Conservation (phyloP, 2,113 vertebrate species). For the Ploceus nigricollis region DNA sequence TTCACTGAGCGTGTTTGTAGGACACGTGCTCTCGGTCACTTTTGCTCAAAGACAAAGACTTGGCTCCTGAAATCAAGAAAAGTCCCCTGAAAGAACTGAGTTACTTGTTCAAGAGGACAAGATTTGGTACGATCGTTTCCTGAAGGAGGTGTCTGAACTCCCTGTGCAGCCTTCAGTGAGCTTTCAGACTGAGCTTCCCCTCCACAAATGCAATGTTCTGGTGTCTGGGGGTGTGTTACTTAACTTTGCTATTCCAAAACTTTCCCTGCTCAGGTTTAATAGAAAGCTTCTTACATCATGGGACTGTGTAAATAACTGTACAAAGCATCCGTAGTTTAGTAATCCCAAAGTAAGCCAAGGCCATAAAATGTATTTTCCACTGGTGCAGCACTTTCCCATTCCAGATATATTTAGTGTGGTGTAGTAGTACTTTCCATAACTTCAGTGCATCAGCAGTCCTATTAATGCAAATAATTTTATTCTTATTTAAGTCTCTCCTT, state of each 20-base stretch:
- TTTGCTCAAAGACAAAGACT: not conserved
- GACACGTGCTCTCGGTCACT: not conserved
- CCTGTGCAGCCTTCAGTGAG: not conserved
- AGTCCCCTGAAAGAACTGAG: not conserved
- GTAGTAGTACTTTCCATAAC: not conserved
- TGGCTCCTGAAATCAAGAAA: not conserved
- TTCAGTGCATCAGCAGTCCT: not conserved
- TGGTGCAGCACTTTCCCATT: not conserved
- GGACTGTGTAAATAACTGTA: not conserved
- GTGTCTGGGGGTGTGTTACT: not conserved
- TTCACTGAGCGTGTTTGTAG: not conserved
- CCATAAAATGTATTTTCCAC: not conserved
- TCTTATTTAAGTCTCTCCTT: not conserved
- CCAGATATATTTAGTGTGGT: not conserved
- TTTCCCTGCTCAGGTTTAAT: not conserved
- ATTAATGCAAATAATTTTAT: not conserved
- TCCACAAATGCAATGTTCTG: not conserved
- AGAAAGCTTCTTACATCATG: not conserved
- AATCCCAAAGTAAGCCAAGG: not conserved
- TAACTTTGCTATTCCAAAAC: not conserved
- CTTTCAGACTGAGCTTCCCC: not conserved
- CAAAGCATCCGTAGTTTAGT: not conserved
- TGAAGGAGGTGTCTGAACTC: not conserved
- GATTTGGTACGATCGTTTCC: rapidly evolving
- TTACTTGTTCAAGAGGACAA: not conserved